Percentiles rank a stretch among this genome's conserved stretches.
Evolutionary conservation across 2,797 vertebrate species (phyloP).

Genomic region (Danio kyathit): DNA sequence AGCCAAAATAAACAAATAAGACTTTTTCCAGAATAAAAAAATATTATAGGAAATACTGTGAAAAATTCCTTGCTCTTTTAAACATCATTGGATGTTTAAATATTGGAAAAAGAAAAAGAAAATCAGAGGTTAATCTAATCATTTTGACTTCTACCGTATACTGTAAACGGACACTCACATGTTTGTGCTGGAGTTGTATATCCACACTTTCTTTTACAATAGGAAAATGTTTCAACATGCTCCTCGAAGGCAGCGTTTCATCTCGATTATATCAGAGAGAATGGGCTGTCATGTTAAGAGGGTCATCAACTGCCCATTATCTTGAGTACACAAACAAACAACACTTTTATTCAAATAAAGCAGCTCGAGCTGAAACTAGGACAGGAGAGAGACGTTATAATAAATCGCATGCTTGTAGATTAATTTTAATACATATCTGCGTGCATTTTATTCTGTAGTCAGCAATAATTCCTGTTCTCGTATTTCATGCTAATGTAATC

Average conservation of each 20-base stretch:
- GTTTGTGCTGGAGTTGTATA: slow-evolving; percentile 22
- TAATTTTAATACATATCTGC: background rate
- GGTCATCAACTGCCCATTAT: slow-evolving; percentile 29
- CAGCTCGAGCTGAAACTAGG: background rate
- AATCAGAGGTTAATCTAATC: no score
- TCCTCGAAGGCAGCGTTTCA: slow-evolving; percentile 13
- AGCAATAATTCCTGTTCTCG: background rate
- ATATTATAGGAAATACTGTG: no score
- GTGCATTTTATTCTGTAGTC: slow-evolving; percentile 16
- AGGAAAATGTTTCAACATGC: background rate
- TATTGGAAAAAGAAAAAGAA: no score
- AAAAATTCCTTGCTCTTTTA: no score
- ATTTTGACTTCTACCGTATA: no score
- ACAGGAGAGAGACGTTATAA: background rate
- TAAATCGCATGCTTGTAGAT: background rate
- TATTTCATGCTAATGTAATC: slow-evolving; percentile 5
- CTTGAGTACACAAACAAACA: slow-evolving; percentile 36
- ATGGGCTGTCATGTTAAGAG: slow-evolving; percentile 1
- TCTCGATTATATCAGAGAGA: slow-evolving; percentile 24
- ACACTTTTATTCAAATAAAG: slow-evolving; percentile 4
- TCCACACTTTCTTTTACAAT: background rate
- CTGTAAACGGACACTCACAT: background rate
- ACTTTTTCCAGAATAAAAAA: no score
- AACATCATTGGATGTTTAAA: no score
- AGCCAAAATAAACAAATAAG: no score